Conservation (phyloP, 2,888 invertebrate species). For the Chymomyza fuscimana region DNA sequence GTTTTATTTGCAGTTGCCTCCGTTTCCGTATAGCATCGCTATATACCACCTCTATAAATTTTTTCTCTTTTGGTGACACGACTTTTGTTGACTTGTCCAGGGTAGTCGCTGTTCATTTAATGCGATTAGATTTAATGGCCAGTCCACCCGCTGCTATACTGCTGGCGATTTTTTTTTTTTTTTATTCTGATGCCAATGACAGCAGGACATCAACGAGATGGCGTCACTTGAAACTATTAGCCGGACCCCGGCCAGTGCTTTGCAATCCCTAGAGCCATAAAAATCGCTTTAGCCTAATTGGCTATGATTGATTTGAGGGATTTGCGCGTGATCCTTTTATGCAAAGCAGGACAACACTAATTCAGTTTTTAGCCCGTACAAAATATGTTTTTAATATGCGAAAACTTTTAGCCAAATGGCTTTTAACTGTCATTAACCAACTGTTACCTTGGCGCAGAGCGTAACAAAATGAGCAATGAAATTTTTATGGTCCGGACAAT, state of each 20-base stretch:
- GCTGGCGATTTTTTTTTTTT: conserved; percentile 27
- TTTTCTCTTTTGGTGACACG: conserved; percentile 9
- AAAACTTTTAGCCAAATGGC: conserved; percentile 68
- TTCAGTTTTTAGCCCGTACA: conserved; percentile 39
- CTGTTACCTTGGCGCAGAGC: conserved; percentile 54
- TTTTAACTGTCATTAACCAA: conserved; percentile 72
- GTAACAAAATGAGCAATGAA: conserved; percentile 66
- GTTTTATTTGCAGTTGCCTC: conserved; percentile 34
- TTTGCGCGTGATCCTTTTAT: not conserved
- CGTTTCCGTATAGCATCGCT: not conserved
- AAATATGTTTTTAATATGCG: conserved; percentile 72
- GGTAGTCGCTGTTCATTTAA: conserved; percentile 63
- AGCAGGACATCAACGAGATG: conserved; percentile 47
- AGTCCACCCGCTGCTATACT: conserved; percentile 37
- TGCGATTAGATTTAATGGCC: conserved; percentile 76
- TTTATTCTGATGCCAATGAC: conserved; percentile 35
- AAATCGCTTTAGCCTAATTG: conserved; percentile 70
- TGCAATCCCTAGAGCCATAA: conserved; percentile 40
- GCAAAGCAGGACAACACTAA: conserved; percentile 37
- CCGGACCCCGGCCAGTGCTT: not conserved
- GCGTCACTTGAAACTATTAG: conserved; percentile 61
- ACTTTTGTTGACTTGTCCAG: conserved; percentile 25
- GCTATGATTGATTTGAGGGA: conserved; percentile 57
- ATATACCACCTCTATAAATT: no score
- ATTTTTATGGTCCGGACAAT: conserved; percentile 60